Evolutionary conservation across 64 coral and sea anemone species (phyloP).

Genomic region (Pocillopora damicornis): DNA sequence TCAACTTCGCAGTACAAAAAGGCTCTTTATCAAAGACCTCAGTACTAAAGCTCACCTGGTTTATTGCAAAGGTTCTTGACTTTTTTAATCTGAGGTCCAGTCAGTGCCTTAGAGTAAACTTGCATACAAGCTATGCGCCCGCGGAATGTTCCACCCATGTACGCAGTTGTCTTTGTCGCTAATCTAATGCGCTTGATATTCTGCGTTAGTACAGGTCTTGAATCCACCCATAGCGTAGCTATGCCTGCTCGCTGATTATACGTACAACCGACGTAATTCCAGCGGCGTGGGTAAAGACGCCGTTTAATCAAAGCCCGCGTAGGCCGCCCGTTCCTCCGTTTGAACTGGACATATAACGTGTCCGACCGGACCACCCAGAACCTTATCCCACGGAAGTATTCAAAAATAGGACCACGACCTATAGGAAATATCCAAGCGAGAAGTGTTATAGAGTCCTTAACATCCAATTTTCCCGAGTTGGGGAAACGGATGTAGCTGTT

Average conservation of each 20-base stretch:
- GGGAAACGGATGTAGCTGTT: conserved; percentile 52
- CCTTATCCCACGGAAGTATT: conserved; percentile 36
- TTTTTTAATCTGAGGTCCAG: conserved; percentile 64
- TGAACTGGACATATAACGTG: conserved; percentile 66
- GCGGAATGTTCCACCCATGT: conserved; percentile 70
- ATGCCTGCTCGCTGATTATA: conserved; percentile 61
- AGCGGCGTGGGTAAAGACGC: conserved; percentile 35
- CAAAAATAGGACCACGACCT: conserved; percentile 48
- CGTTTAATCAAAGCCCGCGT: conserved; percentile 32
- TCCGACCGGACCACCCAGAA: conserved; percentile 46
- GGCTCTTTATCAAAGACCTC: neutral
- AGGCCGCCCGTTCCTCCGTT: conserved; percentile 33
- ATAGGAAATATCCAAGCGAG: conserved; percentile 52
- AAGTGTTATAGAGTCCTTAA: conserved; percentile 49
- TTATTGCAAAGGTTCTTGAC: conserved; percentile 75
- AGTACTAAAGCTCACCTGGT: conserved; percentile 49
- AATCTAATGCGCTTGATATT: conserved; percentile 54
- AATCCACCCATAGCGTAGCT: conserved; percentile 68
- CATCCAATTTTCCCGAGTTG: conserved; percentile 42
- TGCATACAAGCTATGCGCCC: conserved; percentile 75
- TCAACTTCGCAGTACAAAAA: neutral
- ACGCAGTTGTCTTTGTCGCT: conserved; percentile 31
- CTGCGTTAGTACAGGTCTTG: conserved; percentile 22
- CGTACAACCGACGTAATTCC: conserved; percentile 79
- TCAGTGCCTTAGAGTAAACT: conserved; percentile 60